A percentile compares a stretch with the other conserved stretches of the same genome.
Conservation (phyloP, 1,140 invertebrate species). For the Drosophila mayri region DNA sequence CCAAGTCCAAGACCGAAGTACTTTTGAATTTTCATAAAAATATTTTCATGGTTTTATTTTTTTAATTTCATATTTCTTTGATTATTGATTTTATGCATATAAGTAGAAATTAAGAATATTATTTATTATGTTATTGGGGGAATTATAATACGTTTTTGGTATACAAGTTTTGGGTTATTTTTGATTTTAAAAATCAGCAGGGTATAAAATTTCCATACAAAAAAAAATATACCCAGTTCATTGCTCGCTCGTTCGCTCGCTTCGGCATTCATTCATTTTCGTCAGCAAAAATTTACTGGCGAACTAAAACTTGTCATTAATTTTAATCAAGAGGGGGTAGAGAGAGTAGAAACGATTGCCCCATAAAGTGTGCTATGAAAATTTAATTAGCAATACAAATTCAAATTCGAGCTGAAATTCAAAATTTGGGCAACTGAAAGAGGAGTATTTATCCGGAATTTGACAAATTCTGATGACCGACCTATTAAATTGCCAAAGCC, state of each 20-base stretch:
- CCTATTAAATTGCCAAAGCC: conserved; percentile 7
- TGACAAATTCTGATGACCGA: background rate
- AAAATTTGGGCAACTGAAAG: background rate
- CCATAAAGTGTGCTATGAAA: conserved; percentile 38
- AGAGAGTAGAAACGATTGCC: background rate
- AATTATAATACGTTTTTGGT: no score
- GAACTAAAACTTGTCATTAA: conserved; percentile 32
- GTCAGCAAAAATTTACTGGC: conserved; percentile 22
- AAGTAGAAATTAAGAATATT: no score
- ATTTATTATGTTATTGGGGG: no score
- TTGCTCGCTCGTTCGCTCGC: conserved; percentile 1
- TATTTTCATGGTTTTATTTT: background rate
- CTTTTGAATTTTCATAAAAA: background rate
- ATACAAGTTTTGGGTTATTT: background rate
- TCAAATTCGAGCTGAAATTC: conserved; percentile 4
- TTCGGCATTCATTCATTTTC: conserved; percentile 7
- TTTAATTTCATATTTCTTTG: background rate
- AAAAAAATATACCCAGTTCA: conserved; percentile 3
- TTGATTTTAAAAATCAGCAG: background rate
- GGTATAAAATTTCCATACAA: conserved; percentile 4
- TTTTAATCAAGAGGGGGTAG: conserved; percentile 16
- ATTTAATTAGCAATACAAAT: conserved; percentile 30
- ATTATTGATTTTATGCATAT: background rate
- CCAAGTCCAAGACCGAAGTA: background rate
- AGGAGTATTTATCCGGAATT: conserved; percentile 2